Evolutionary conservation across 2,113 vertebrate genomes (phyloP).

Genomic region (Chaetura pelagica): DNA sequence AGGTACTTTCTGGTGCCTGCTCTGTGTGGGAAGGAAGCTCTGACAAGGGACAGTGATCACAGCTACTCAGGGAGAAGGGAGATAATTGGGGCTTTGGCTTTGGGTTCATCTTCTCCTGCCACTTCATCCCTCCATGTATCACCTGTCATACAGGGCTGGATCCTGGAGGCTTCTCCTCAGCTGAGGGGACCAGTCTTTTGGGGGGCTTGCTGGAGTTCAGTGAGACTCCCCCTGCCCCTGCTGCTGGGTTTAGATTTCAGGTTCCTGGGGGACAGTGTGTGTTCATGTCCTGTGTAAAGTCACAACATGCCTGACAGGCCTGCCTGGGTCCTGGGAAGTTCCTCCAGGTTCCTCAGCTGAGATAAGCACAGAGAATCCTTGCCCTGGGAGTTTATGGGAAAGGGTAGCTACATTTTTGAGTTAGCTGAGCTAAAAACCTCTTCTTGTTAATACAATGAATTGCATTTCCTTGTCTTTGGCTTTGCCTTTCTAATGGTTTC

Average conservation of each 20-base stretch:
- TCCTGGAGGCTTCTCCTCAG: neutral
- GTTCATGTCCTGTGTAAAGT: neutral
- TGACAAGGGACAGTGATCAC: neutral
- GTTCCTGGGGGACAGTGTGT: fast-evolving
- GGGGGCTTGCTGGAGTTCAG: neutral
- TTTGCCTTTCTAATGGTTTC: neutral
- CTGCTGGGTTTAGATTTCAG: neutral
- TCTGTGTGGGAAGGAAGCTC: neutral
- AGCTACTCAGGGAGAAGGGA: neutral
- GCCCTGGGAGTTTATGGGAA: neutral
- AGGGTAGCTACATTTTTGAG: neutral
- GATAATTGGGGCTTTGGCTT: neutral
- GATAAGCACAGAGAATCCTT: neutral
- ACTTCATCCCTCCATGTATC: neutral
- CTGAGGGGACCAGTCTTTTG: neutral
- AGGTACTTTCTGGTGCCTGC: neutral
- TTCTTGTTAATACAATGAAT: neutral
- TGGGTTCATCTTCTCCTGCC: neutral
- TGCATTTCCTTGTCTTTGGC: neutral
- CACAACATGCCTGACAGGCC: fast-evolving
- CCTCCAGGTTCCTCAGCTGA: neutral
- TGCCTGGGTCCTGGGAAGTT: neutral
- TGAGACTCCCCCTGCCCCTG: neutral
- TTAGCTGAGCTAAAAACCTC: neutral
- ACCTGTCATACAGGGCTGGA: neutral